Percentiles rank a stretch among this genome's conserved stretches.
phyloP scores from a whole-genome alignment of 2,113 vertebrate species.

The Riparia riparia region DNA sequence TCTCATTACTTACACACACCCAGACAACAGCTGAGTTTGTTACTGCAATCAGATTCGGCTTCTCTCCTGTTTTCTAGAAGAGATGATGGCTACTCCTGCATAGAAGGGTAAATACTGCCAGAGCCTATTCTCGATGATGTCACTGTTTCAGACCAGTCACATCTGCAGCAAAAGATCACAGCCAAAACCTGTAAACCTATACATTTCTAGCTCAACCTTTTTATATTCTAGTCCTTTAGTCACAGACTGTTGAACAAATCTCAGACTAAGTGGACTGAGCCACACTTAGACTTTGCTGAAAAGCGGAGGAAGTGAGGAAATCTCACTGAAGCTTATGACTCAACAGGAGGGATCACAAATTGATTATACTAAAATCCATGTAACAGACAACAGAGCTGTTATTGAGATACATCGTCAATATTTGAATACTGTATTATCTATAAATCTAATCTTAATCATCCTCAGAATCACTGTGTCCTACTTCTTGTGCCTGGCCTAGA shows the following conservation, averaged over 20 bases:
- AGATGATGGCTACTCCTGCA: background rate
- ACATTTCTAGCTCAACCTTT: background rate
- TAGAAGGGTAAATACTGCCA: background rate
- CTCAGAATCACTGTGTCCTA: background rate
- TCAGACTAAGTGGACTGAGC: background rate
- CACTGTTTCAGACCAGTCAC: background rate
- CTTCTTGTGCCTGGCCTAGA: background rate
- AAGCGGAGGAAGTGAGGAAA: background rate
- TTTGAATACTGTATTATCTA: background rate
- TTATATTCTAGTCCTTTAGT: background rate
- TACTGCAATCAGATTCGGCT: background rate
- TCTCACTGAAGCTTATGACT: background rate
- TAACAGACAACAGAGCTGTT: background rate
- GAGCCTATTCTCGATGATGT: background rate
- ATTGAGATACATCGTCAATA: background rate
- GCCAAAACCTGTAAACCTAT: background rate
- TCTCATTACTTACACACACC: background rate
- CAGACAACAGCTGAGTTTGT: background rate
- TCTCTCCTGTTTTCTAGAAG: background rate
- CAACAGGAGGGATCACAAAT: rapidly evolving
- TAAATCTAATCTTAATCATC: background rate
- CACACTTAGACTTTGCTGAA: background rate
- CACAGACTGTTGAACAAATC: background rate
- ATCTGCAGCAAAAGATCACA: background rate
- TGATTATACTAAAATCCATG: background rate